Evolutionary conservation across 2,888 invertebrate genomes (phyloP), one percentile per base, ranked within the genome.

Genomic region (Ectobius pallidus): DNA sequence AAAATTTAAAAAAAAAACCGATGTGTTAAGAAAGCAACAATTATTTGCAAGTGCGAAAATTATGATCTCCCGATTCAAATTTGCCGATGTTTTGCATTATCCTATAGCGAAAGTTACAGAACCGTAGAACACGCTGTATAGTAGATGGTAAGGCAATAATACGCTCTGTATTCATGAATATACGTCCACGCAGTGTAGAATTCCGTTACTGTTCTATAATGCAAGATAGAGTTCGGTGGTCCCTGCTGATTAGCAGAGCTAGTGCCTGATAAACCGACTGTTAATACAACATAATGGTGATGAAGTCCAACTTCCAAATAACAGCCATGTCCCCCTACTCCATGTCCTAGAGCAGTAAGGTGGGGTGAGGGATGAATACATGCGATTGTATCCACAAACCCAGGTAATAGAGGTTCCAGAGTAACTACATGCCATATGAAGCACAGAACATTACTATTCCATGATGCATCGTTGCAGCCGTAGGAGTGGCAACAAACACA

Each of bases 271-370:
- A 34, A 62, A 62, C 39, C 62, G 22, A 62, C 62, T 39, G 39
- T 62, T 62, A 63, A 63, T 63, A 25, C 22, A 39, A n/a, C 63
- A 42, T 63, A 63, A 63, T 42, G 42, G 63, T 42, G 42, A 63
- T 42, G 63, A 25, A 22, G 22, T 52, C 63, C 63, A 63, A 14
- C 39, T 42, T 42, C 22, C 25, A 52, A 52, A 52, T 52, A 52
- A 52, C 25, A 22, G 1, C 22, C 52, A 52, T 6, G 22, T 49
- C n/a, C 20, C 18, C 25, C 52, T 2, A 1, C 25, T 2, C 52
- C 25, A 3, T 11, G 22, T 14, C 25, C 52, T 14, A 9, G 14
- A 22, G 14, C 25, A 25, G 16, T 4, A 14, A 14, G 25, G 22
- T 6, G 6, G 2, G 52, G 52, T 52, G 52, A 14, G 2, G 52